These are phyloP conservation scores for Platysternon megacephalum DNA, from an alignment of 2,113 vertebrate species.

Conservation along the genomic window DNA sequence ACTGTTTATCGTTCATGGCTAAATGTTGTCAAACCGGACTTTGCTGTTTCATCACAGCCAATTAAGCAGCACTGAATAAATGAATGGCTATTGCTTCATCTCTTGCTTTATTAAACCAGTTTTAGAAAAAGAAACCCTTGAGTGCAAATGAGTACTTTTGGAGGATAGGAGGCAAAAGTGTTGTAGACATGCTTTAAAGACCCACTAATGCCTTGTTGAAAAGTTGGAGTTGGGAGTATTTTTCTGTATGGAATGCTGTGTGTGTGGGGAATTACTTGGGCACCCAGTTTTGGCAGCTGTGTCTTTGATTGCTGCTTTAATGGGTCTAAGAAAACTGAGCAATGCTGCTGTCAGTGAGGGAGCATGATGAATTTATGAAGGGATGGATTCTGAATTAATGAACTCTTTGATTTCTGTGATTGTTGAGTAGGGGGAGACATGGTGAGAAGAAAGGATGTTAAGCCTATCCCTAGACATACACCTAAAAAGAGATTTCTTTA, in stretches of 20 bases:
- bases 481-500: not conserved
- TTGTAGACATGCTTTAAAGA: not conserved
- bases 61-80: not conserved
- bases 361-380: not conserved
- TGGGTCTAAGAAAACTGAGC: not conserved
- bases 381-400: not conserved
- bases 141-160: not conserved
- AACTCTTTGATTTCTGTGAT: not conserved
- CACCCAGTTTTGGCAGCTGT: not conserved
- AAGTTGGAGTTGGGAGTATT: not conserved
- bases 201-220: accelerated
- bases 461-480: not conserved
- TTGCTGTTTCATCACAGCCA: not conserved
- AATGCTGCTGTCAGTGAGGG: not conserved
- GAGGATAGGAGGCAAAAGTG: conserved; percentile 30
- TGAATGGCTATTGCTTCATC: conserved; percentile 11
- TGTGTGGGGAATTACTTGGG: accelerated
- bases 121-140: not conserved
- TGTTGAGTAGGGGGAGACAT: not conserved
- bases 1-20: not conserved
- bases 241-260: accelerated
- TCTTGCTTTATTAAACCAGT: not conserved
- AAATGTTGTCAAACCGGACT: conserved; percentile 24
- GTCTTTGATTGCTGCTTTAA: not conserved
- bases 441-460: not conserved